Conservation (phyloP, 1,140 invertebrate genomes). For the Drosophila nigrodunni region DNA sequence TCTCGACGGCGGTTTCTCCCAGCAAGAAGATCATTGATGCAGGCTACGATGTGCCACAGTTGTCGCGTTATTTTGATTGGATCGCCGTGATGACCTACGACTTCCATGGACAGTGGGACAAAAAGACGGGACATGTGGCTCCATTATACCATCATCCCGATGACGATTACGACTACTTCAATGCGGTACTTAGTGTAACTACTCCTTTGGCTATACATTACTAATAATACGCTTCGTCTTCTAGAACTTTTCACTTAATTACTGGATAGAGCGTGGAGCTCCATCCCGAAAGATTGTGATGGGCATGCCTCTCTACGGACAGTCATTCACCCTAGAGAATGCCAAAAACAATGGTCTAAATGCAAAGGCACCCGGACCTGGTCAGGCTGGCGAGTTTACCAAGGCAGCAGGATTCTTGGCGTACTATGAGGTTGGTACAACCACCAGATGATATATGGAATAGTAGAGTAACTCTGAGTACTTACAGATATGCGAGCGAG, state of each 20-base stretch:
- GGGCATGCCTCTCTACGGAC: slow-evolving; percentile 96
- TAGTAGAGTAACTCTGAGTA: not conserved
- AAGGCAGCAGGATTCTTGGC: slow-evolving; percentile 93
- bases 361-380: slow-evolving; percentile 89
- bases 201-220: not conserved
- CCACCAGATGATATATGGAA: not conserved
- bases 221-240: slow-evolving; percentile 49
- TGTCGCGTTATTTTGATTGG: slow-evolving; percentile 93
- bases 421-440: slow-evolving; percentile 91
- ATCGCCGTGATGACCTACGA: slow-evolving; percentile 95
- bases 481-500: slow-evolving; percentile 90
- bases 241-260: slow-evolving; percentile 94
- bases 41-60: slow-evolving; percentile 91
- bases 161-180: slow-evolving; percentile 90
- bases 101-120: slow-evolving; percentile 96
- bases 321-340: slow-evolving; percentile 90
- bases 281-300: slow-evolving; percentile 92
- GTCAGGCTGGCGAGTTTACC: slow-evolving; percentile 92
- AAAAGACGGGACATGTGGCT: slow-evolving; percentile 94
- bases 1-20: slow-evolving; percentile 94
- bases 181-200: slow-evolving; percentile 86
- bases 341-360: slow-evolving; percentile 89
- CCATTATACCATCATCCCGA: slow-evolving; percentile 92
- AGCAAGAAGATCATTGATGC: slow-evolving; percentile 94
- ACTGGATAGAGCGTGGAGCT: slow-evolving; percentile 94